Base-by-base conservation (phyloP, 2,888 invertebrate genomes). In the Pteria penguin region DNA sequence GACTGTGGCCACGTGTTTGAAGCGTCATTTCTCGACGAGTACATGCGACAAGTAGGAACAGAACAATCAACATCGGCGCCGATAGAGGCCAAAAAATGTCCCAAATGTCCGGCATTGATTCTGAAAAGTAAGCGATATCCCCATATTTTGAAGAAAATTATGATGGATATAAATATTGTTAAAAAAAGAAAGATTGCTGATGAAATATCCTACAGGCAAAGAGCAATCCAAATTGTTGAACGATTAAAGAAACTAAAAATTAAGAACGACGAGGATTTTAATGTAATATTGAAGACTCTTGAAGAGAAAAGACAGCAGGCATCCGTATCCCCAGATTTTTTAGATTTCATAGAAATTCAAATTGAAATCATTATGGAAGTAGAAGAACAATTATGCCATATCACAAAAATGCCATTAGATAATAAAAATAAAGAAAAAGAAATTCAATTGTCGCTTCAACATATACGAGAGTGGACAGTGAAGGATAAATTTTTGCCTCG, bases 161-260 rank as follows among this genome's bases (percentile, higher is more conserved):
- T 32, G 5, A 55, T 31, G 3, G 68, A 68, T 31, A 24, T 68
- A 24, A n/a, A 68, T 85, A 88, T 75, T 27, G 33, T 54, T 69
- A 33, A 36, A 57, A 33, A n/a, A 26, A 54, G 22, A 31, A 57
- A 57, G 27, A 4, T n/a, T 22, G 31, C 4, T 14, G 65, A 65
- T 24, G 45, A 33, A 14, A 36, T 24, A 4, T 33, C 22, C 2
- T 22, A 18, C 14, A 4, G 4, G 11, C 32, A 36, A 24, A 65
- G 2, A 4, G 27, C 22, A 65, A 8, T 26, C 2, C 22, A 26
- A 14, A 14, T 36, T 8, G 26, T 65, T 11, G 22, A 33, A 26
- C 33, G 26, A 45, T 14, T 36, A 22, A 18, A 22, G n/a, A 22
- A 27, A 18, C 36, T 65, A 36, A 36, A 24, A 45, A 26, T 2